phyloP scores from a whole-genome alignment of 2,113 vertebrate species.

The Syngnathus typhle region DNA sequence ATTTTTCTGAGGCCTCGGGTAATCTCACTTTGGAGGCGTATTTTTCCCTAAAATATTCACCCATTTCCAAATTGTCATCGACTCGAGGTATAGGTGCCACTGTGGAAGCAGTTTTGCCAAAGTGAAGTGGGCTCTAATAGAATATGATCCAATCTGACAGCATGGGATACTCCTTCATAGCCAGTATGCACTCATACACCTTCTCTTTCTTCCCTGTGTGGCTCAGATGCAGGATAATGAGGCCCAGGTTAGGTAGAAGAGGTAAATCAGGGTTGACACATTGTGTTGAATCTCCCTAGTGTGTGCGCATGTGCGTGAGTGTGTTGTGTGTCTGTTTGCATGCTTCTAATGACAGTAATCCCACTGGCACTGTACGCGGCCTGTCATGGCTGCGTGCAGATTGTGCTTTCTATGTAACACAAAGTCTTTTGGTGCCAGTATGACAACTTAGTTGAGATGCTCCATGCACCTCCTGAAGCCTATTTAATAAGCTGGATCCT shows the following conservation, averaged over 20 bases:
- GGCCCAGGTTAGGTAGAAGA: constrained; percentile 31
- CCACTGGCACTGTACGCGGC: constrained; percentile 50
- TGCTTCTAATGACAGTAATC: constrained; percentile 62
- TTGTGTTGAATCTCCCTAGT: constrained; percentile 46
- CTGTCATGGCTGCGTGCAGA: constrained; percentile 53
- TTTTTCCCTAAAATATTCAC: not conserved
- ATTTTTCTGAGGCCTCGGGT: not conserved
- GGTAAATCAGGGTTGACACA: constrained; percentile 52
- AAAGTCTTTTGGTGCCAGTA: constrained; percentile 52
- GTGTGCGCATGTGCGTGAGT: constrained; percentile 23
- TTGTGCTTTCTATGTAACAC: constrained; percentile 39
- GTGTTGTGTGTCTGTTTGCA: constrained; percentile 15
- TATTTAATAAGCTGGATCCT: constrained; percentile 68
- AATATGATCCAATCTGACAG: constrained; percentile 8
- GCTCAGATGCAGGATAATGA: constrained; percentile 47
- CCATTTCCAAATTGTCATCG: not conserved
- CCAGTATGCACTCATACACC: constrained; percentile 9
- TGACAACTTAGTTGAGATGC: constrained; percentile 64
- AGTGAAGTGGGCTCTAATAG: constrained; percentile 20
- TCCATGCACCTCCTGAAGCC: constrained; percentile 58
- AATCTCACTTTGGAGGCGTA: not conserved
- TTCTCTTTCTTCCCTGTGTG: constrained; percentile 42
- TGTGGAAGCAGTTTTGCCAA: constrained; percentile 24
- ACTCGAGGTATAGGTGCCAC: not conserved
- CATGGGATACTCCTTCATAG: constrained; percentile 7